phyloP scores from a whole-genome alignment of 2,797 vertebrate species.

The Crenichthys baileyi region DNA sequence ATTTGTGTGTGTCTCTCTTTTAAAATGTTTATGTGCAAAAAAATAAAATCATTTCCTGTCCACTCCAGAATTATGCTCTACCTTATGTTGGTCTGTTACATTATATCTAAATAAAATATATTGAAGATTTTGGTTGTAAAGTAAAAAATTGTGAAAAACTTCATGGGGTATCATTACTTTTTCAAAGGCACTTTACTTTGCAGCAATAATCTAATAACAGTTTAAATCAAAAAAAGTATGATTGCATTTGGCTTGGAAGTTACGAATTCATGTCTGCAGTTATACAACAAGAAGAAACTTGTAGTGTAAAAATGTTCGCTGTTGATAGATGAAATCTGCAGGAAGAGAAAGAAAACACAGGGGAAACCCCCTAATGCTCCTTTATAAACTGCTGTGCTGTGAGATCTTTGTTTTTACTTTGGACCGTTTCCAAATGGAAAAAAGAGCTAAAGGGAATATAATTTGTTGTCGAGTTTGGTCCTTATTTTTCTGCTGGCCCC shows the following conservation, averaged over 20 bases:
- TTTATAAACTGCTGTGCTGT: conserved; percentile 40
- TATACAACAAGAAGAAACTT: neutral
- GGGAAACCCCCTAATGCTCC: conserved; percentile 42
- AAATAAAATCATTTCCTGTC: too few relatives aligned
- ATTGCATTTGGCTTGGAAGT: neutral
- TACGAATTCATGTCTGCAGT: neutral
- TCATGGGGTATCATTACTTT: neutral
- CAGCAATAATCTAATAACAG: neutral
- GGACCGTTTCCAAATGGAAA: conserved; percentile 61
- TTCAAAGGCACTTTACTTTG: neutral
- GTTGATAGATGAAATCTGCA: conserved; percentile 31
- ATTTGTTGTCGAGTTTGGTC: conserved; percentile 64
- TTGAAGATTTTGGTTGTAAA: too few relatives aligned
- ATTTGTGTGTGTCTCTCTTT: too few relatives aligned
- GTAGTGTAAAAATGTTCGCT: conserved; percentile 25
- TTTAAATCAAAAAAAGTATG: neutral
- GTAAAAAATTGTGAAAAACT: too few relatives aligned
- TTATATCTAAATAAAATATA: too few relatives aligned
- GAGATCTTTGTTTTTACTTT: conserved; percentile 57
- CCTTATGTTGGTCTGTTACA: too few relatives aligned
- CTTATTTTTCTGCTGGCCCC: conserved; percentile 60
- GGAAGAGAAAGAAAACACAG: conserved; percentile 26
- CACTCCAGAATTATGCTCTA: too few relatives aligned
- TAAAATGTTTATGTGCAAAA: too few relatives aligned
- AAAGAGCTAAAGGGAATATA: conserved; percentile 63